phyloP scores from a whole-genome alignment of 2,888 invertebrate genomes.

The Melieria crassipennis region DNA sequence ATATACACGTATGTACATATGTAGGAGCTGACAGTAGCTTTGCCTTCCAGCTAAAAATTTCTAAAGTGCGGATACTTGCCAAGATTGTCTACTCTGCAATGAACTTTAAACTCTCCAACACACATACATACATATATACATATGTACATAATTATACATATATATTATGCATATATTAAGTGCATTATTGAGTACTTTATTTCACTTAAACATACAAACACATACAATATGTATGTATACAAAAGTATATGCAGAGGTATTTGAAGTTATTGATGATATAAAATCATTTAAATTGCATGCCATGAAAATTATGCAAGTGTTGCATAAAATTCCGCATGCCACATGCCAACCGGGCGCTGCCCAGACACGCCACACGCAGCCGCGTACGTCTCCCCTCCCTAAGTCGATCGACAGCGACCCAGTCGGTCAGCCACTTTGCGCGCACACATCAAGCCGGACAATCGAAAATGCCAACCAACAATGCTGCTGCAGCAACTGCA shows the following conservation, averaged over 20 bases:
- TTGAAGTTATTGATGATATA: slow-evolving; percentile 20
- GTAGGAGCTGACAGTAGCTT: neutral
- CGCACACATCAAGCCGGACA: no score
- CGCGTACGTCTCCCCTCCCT: neutral
- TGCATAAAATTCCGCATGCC: slow-evolving; percentile 23
- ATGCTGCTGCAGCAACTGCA: no score
- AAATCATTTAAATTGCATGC: slow-evolving; percentile 25
- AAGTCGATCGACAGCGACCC: neutral
- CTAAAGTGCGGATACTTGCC: neutral
- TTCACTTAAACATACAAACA: neutral
- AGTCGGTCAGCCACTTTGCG: no score
- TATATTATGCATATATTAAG: neutral
- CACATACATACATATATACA: neutral
- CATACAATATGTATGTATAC: neutral
- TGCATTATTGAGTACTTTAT: neutral
- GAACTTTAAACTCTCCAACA: neutral
- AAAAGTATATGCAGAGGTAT: neutral
- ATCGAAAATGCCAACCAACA: no score
- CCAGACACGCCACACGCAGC: neutral
- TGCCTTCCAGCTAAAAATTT: neutral
- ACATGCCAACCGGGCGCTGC: neutral
- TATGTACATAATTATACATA: neutral
- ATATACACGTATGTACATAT: neutral
- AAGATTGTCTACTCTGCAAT: neutral
- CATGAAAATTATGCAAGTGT: slow-evolving; percentile 27